Base-by-base conservation (phyloP, 35 echinoderm and acorn worm genomes). In the Eucidaris tribuloides region DNA sequence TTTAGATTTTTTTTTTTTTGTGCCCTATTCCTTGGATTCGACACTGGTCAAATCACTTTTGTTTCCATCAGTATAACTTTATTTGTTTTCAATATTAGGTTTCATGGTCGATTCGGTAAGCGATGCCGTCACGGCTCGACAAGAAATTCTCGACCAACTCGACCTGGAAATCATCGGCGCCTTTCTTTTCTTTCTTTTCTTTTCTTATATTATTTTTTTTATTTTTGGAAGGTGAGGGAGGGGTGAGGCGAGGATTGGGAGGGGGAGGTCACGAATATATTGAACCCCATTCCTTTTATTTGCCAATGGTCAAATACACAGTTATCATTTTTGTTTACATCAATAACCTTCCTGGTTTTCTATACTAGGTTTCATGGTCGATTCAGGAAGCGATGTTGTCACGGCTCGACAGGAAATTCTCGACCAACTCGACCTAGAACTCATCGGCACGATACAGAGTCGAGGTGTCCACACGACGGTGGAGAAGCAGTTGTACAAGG, bases 51-150 rank as follows among this genome's bases (percentile, higher is more conserved):
- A n/a, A n/a, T n/a, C n/a, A n/a, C n/a, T n/a, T n/a, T n/a, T n/a
- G n/a, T n/a, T n/a, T n/a, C n/a, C n/a, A n/a, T n/a, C n/a, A n/a
- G n/a, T n/a, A n/a, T n/a, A n/a, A n/a, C n/a, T n/a, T 14, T 14
- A 55, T 55, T 55, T 14, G 11, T 11, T 14, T n/a, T 14, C 11
- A n/a, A 14, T 11, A n/a, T 35, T 62, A 97, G 94, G 89, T 86
- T 97, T 97, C 40, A 97, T 97, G 94, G 94, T 97, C 6, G 94
- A 97, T 90, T 93, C 90, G 65, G 94, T 89, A 82, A 97, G 94
- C 90, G 94, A 97, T 76, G 94, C 93, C 31, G 94, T 97, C 2
- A 97, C 94, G 0, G 90, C 90, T 18, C 74, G 90, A 36, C 94
- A 92, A 62, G 90, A 92, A 52, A 84, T 97, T 19, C 43, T 97